Percentiles rank a stretch among this genome's conserved stretches.
phyloP scores from a whole-genome alignment of 2,797 vertebrate genomes.

The Hydrophis major region DNA sequence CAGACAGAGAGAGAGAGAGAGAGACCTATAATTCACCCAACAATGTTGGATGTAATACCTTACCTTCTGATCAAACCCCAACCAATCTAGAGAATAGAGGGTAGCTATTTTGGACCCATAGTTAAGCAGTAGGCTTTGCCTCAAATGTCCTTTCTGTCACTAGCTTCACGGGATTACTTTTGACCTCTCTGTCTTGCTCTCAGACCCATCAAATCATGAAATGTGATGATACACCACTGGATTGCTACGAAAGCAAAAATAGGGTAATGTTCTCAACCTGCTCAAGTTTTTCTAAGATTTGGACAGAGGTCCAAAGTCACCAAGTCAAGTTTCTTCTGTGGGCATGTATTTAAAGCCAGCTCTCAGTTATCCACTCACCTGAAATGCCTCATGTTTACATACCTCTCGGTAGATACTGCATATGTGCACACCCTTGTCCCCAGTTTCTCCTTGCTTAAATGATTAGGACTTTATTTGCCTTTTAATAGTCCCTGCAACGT shows the following conservation, averaged over 20 bases:
- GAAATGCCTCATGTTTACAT: neutral
- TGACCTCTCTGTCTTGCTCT: neutral
- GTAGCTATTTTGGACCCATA: too few relatives aligned
- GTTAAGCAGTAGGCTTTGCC: neutral
- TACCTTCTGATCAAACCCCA: neutral
- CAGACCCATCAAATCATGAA: neutral
- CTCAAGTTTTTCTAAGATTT: neutral
- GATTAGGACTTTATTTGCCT: slow-evolving; percentile 38
- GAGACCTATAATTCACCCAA: neutral
- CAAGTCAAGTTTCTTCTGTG: neutral
- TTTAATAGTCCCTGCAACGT: slow-evolving; percentile 55
- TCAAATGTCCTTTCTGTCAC: neutral
- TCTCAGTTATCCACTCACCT: neutral
- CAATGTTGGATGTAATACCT: neutral
- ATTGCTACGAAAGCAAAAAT: neutral
- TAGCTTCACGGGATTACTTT: neutral
- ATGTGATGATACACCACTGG: neutral
- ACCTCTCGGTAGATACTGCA: neutral
- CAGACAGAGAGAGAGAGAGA: too few relatives aligned
- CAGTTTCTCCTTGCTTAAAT: slow-evolving; percentile 36
- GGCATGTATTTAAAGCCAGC: neutral
- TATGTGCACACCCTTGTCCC: neutral
- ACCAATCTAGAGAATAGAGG: neutral
- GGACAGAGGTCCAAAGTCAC: neutral
- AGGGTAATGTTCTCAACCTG: neutral